Evolutionary conservation across 2,888 invertebrate species (phyloP).

Genomic region (Drosophila anomelani): DNA sequence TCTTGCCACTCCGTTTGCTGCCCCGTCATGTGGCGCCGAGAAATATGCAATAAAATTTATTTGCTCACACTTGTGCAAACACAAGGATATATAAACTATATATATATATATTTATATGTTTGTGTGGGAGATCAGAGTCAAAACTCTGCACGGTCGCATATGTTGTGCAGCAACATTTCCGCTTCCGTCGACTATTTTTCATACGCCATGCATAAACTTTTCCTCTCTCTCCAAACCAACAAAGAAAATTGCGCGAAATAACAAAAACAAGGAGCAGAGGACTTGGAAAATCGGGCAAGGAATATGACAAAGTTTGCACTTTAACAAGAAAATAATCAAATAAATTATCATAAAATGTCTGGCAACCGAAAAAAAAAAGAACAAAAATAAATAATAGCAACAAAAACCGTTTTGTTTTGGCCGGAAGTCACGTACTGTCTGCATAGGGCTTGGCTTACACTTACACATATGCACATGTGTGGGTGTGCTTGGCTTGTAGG

Average conservation of each 20-base stretch:
- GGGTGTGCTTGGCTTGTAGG: slow-evolving; percentile 27
- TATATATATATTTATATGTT: background rate
- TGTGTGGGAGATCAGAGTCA: slow-evolving; percentile 23
- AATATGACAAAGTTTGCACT: slow-evolving; percentile 79
- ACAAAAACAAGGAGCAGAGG: slow-evolving; percentile 23
- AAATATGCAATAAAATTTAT: slow-evolving; percentile 81
- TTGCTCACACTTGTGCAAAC: slow-evolving; percentile 39
- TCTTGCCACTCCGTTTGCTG: slow-evolving; percentile 37
- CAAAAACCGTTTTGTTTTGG: slow-evolving; percentile 77
- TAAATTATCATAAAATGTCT: slow-evolving; percentile 79
- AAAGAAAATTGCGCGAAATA: slow-evolving; percentile 42
- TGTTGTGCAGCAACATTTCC: slow-evolving; percentile 80
- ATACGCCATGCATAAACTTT: slow-evolving; percentile 50
- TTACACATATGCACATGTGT: slow-evolving; percentile 42
- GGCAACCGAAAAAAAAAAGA: slow-evolving; percentile 23
- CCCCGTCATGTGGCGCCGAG: slow-evolving; percentile 73
- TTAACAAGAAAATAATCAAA: slow-evolving; percentile 81
- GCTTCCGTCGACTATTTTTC: slow-evolving; percentile 68
- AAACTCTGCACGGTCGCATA: slow-evolving; percentile 63
- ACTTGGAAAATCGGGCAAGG: slow-evolving; percentile 11
- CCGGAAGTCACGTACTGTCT: slow-evolving; percentile 80
- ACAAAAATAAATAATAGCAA: slow-evolving; percentile 15
- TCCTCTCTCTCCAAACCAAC: slow-evolving; percentile 32
- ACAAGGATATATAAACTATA: slow-evolving; percentile 8
- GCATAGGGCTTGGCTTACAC: slow-evolving; percentile 34